These are phyloP conservation scores for Helicoverpa zea DNA, from an alignment of 1,140 invertebrate species.

Conservation along the genomic window DNA sequence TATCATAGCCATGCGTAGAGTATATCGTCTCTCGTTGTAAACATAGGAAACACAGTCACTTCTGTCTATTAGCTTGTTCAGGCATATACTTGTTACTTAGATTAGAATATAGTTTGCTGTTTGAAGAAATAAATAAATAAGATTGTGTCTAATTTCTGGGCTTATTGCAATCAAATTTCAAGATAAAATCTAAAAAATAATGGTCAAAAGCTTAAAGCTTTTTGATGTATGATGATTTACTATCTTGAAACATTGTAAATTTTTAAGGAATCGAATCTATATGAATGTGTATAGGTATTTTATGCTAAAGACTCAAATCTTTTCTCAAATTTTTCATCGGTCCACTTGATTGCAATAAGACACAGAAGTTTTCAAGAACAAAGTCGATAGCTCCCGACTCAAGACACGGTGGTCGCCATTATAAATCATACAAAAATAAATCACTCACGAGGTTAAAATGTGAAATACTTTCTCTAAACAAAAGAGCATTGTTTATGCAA, in stretches of 20 bases:
- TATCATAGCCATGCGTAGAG: slow-evolving; percentile 64
- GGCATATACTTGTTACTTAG: slow-evolving; percentile 35
- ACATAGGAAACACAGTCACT: slow-evolving; percentile 49
- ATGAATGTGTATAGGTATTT: neutral
- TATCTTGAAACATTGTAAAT: no score
- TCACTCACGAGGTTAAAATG: slow-evolving; percentile 80
- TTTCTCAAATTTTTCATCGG: neutral
- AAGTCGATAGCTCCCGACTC: slow-evolving; percentile 51
- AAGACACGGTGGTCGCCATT: slow-evolving; percentile 67
- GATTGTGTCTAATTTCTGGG: neutral
- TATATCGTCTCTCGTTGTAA: slow-evolving; percentile 31
- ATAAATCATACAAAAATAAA: slow-evolving; percentile 86
- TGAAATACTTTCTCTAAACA: slow-evolving; percentile 86
- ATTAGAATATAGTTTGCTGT: slow-evolving; percentile 33
- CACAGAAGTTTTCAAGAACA: slow-evolving; percentile 7
- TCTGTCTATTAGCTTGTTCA: slow-evolving; percentile 23
- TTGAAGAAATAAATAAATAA: neutral
- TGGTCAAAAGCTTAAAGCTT: no score
- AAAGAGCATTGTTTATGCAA: slow-evolving; percentile 85
- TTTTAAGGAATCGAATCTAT: no score
- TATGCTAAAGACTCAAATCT: neutral
- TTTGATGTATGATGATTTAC: no score
- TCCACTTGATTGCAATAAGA: slow-evolving; percentile 30
- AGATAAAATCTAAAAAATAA: no score
- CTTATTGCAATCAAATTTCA: no score